Conservation (phyloP, 2,113 vertebrate genomes). For the Barnardius zonarius region DNA sequence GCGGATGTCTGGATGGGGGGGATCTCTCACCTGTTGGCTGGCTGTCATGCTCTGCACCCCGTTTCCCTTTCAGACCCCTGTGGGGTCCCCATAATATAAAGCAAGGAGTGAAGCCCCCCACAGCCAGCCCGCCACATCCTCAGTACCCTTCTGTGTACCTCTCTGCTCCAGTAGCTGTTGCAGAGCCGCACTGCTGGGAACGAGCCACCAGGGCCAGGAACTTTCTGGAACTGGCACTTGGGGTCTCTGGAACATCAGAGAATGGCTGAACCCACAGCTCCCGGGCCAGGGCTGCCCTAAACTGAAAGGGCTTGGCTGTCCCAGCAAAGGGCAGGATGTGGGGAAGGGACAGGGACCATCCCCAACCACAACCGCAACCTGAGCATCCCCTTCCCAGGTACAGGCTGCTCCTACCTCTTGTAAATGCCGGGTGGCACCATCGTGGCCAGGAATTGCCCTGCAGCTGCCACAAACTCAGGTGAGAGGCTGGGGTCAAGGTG, state of each 20-base stretch:
- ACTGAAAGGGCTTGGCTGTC: background rate
- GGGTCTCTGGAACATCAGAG: constrained; percentile 73
- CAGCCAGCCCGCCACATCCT: background rate
- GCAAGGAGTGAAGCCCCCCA: background rate
- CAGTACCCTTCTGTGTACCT: constrained; percentile 69
- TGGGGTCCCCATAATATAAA: background rate
- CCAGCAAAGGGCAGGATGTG: background rate
- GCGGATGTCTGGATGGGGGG: background rate
- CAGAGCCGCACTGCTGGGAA: constrained; percentile 84
- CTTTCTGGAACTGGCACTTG: constrained; percentile 75
- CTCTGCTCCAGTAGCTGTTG: constrained; percentile 93
- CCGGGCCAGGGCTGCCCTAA: fast-evolving
- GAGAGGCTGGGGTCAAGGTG: constrained; percentile 83
- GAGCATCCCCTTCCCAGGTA: background rate
- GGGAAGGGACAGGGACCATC: background rate
- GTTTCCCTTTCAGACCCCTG: background rate
- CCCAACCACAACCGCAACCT: background rate
- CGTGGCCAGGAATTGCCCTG: constrained; percentile 74
- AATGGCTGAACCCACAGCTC: background rate
- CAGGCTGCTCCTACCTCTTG: constrained; percentile 76
- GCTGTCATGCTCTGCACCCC: background rate
- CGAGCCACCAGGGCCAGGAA: background rate
- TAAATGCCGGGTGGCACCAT: constrained; percentile 87
- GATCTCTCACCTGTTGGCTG: background rate
- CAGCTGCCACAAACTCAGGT: constrained; percentile 75